Evolutionary conservation across 2,888 invertebrate genomes (phyloP).

Genomic region (Apamea sordens): DNA sequence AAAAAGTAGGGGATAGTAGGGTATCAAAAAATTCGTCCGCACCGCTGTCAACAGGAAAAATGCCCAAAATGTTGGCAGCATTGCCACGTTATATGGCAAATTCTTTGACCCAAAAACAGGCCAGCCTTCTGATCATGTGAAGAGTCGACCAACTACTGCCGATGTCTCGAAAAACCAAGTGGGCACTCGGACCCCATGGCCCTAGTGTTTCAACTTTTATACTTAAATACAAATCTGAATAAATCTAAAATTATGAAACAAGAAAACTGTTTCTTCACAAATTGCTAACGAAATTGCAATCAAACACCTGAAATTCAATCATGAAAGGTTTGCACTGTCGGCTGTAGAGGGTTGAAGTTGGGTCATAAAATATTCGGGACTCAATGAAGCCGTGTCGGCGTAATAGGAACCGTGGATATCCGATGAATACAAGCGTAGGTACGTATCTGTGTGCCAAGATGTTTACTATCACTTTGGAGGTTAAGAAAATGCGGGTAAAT

Average conservation of each 20-base stretch:
- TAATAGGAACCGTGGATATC: conserved; percentile 19
- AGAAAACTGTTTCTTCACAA: neutral
- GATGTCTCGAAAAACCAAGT: neutral
- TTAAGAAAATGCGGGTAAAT: conserved; percentile 18
- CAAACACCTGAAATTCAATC: conserved; percentile 60
- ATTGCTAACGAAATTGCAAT: neutral
- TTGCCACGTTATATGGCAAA: neutral
- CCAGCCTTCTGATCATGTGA: neutral
- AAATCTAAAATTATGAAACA: neutral
- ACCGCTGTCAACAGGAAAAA: neutral
- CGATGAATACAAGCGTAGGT: conserved; percentile 27
- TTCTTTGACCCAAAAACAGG: neutral
- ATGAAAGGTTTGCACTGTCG: conserved; percentile 53
- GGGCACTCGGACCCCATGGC: neutral
- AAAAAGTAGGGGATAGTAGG: neutral
- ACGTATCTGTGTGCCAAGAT: conserved; percentile 18
- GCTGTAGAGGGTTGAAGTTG: conserved; percentile 29
- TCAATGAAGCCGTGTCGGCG: conserved; percentile 44
- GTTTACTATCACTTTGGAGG: conserved; percentile 28
- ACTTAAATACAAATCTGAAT: neutral
- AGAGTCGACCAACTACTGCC: neutral
- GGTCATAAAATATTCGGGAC: conserved; percentile 59
- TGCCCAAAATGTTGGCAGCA: neutral
- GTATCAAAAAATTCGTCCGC: neutral
- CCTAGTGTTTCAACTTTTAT: neutral